Conservation (phyloP, 2,113 vertebrate species). For the Rhabdornis inornatus region DNA sequence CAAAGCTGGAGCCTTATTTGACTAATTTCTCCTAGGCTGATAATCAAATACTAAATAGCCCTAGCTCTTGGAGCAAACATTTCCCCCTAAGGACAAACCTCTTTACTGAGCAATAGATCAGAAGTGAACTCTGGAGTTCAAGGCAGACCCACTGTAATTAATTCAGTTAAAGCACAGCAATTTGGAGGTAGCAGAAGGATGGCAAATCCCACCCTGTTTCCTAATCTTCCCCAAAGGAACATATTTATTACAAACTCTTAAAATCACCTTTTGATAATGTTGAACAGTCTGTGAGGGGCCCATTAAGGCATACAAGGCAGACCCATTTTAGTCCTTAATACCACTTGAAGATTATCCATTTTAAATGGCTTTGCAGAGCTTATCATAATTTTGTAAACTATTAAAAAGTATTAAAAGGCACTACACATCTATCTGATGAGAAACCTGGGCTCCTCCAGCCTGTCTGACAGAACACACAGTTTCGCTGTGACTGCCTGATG, state of each 20-base stretch:
- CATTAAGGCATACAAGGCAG: constrained; percentile 45
- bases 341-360: constrained; percentile 59
- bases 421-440: constrained; percentile 17
- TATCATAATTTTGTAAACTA: constrained; percentile 58
- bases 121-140: constrained; percentile 28
- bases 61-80: constrained; percentile 23
- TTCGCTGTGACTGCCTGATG: not conserved
- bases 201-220: constrained; percentile 42
- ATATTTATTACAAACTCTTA: constrained; percentile 55
- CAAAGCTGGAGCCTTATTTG: not conserved
- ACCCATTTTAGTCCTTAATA: constrained; percentile 56
- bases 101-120: constrained; percentile 30
- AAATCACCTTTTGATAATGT: constrained; percentile 60
- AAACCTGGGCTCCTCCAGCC: not conserved
- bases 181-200: constrained; percentile 59
- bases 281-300: constrained; percentile 58
- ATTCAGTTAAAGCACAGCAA: constrained; percentile 42
- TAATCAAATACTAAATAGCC: constrained; percentile 45
- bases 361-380: constrained; percentile 55
- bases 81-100: constrained; percentile 35
- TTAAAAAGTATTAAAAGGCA: constrained; percentile 50
- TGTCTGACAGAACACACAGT: not conserved
- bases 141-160: constrained; percentile 31
- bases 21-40: constrained; percentile 57
- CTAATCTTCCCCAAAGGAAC: constrained; percentile 55